Base-by-base conservation (phyloP, 1,140 invertebrate genomes). In the Aphidius ervi region DNA sequence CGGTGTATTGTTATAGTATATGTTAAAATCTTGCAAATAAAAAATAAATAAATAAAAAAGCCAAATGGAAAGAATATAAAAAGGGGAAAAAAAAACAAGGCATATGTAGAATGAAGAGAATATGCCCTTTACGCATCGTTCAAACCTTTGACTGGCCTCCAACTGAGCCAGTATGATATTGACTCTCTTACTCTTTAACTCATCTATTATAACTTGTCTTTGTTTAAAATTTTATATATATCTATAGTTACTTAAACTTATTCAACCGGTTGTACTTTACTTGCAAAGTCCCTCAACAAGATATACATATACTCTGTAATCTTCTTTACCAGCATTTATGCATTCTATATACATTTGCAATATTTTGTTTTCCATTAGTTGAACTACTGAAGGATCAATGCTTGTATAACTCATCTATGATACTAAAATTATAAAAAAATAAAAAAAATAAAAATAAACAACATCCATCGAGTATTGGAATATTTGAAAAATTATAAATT, bases 341-440 rank as follows among this genome's bases (percentile, higher is more conserved):
- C 64, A 67, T 62, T 70, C 57, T 67, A 20, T 49, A 47, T 10
- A 47, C 16, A 65, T 65, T 67, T 58, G 65, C 59, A 64, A 65
- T 69, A 70, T 76, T 75, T 72, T 71, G 69, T 59, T 64, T 55
- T 74, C 73, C 67, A 74, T 75, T 74, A 77, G 70, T 39, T 58
- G 40, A 42, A 54, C 52, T 41, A 39, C 9, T 7, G 6, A 16
- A 67, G 63, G 54, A 68, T 71, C 68, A 67, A 64, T 63, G 31
- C 16, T 46, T 41, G 43, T 47, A 39, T 39, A 42, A 56, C 56
- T 62, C 58, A 58, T 60, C 65, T 61, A 60, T 45, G 47, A 62
- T 64, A 61, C 50, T 46, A 42, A 37, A 48, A 46, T 16, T 16
- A 42, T 16, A 0, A 16, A 16, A 58, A 49, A 50, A 46, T 23